Conservation (phyloP, 2,113 vertebrate genomes). For the Hiodon tergisus region DNA sequence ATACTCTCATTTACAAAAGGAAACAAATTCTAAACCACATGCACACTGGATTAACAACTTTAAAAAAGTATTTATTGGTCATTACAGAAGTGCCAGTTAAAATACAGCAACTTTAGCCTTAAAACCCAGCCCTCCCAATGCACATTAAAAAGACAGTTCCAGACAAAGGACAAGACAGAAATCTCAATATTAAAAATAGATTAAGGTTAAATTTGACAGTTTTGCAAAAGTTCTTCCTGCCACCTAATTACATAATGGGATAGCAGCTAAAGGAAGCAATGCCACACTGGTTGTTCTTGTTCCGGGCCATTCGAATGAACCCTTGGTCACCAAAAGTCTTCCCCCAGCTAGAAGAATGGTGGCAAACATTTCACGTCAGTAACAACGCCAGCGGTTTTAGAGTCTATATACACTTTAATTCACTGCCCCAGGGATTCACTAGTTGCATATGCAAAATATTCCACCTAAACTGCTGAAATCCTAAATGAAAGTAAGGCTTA, state of each 20-base stretch:
- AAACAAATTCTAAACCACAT: no score
- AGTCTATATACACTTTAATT: no score
- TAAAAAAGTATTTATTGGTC: slow-evolving; percentile 63
- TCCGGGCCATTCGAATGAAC: slow-evolving; percentile 65
- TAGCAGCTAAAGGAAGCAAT: slow-evolving; percentile 54
- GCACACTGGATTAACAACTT: slow-evolving; percentile 35
- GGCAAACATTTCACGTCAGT: no score
- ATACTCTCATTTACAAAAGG: no score
- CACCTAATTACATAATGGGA: slow-evolving; percentile 50
- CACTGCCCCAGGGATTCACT: no score
- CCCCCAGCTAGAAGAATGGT: slow-evolving; percentile 56
- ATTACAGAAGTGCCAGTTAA: slow-evolving; percentile 14
- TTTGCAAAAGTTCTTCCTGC: neutral
- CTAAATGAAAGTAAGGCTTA: no score
- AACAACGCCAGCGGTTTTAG: no score
- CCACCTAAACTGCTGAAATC: no score
- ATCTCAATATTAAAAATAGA: neutral
- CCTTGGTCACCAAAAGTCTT: slow-evolving; percentile 55
- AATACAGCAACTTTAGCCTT: slow-evolving; percentile 6
- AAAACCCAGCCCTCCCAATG: neutral
- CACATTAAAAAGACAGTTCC: neutral
- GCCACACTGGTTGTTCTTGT: slow-evolving; percentile 65
- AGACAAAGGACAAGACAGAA: neutral
- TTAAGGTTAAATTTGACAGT: neutral
- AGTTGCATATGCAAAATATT: no score